Evolutionary conservation across 1,140 invertebrate species (phyloP), one percentile per base, ranked within the genome.

Genomic region (Ylistrum balloti): DNA sequence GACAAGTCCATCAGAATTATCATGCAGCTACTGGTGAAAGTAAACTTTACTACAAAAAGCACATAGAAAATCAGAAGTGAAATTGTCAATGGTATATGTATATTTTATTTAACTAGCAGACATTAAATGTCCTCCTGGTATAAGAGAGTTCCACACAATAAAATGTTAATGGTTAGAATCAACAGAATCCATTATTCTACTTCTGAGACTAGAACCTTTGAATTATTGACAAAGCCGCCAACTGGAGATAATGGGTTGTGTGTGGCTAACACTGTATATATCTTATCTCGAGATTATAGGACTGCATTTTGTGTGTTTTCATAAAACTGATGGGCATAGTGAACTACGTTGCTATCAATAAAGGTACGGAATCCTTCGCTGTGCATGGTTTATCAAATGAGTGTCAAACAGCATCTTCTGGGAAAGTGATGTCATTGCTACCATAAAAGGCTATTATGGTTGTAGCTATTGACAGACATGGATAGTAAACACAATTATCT

Each of bases 321-420:
- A 74, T 74, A 74, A n/a, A 74, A 74, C 20, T 74, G 56, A 74
- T 74, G 56, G 56, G 56, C 22, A 17, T n/a, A 28, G 22, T 74
- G n/a, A 74, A 74, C n/a, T 74, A 74, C 56, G 17, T 5, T 74
- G n/a, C n/a, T 17, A 22, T 74, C 56, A 74, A n/a, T 74, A 74
- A n/a, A 74, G 56, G n/a, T 74, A 74, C 56, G n/a, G 56, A 74
- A 74, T 28, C 56, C n/a, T 74, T 28, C 56, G 56, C n/a, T 74
- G 56, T 74, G 56, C 56, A 74, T 74, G 56, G 56, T 74, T 74
- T 74, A 74, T 74, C 56, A 74, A 74, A 74, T 74, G 56, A 74
- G 56, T 74, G 56, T 74, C 56, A 74, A 74, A 74, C 56, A 56
- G 56, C 2, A 74, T 74, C 56, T 74, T n/a, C 5, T 28, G n/a